Evolutionary conservation across 2,888 invertebrate genomes (phyloP).

Genomic region (Caenorhabditis wallacei): DNA sequence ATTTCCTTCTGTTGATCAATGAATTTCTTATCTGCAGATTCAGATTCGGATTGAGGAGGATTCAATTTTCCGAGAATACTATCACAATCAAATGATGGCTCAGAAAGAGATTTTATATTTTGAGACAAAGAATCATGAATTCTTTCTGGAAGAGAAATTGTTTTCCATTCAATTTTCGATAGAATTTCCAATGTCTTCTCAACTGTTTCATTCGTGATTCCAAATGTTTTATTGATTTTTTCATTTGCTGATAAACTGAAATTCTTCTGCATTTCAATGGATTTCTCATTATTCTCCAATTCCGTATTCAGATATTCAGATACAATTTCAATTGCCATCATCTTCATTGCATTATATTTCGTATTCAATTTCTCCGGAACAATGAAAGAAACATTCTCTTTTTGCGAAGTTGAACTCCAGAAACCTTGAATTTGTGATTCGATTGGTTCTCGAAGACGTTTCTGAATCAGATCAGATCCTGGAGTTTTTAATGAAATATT

Average conservation of each 20-base stretch:
- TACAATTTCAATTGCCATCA: constrained; percentile 20
- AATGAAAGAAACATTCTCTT: constrained; percentile 21
- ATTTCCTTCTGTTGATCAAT: not conserved
- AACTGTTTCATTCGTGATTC: constrained; percentile 25
- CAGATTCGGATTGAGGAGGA: constrained; percentile 5
- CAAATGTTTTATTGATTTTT: constrained; percentile 30
- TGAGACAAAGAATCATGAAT: constrained; percentile 6
- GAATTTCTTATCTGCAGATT: not conserved
- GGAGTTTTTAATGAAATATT: constrained; percentile 6
- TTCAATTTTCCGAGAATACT: constrained; percentile 13
- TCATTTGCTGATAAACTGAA: constrained; percentile 9
- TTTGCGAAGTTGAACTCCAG: constrained; percentile 46
- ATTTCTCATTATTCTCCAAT: constrained; percentile 9
- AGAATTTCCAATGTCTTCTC: constrained; percentile 28
- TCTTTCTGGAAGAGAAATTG: constrained; percentile 26
- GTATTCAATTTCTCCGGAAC: constrained; percentile 27
- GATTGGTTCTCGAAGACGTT: constrained; percentile 31
- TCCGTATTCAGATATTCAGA: constrained; percentile 6
- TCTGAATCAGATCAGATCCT: not conserved
- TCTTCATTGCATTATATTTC: constrained; percentile 26
- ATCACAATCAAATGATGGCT: constrained; percentile 5
- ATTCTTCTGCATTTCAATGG: not conserved
- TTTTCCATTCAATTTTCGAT: constrained; percentile 31
- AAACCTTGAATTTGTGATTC: constrained; percentile 58
- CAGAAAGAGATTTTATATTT: constrained; percentile 19